Conservation (phyloP, 1,140 invertebrate species). For the Caerostris darwini region DNA sequence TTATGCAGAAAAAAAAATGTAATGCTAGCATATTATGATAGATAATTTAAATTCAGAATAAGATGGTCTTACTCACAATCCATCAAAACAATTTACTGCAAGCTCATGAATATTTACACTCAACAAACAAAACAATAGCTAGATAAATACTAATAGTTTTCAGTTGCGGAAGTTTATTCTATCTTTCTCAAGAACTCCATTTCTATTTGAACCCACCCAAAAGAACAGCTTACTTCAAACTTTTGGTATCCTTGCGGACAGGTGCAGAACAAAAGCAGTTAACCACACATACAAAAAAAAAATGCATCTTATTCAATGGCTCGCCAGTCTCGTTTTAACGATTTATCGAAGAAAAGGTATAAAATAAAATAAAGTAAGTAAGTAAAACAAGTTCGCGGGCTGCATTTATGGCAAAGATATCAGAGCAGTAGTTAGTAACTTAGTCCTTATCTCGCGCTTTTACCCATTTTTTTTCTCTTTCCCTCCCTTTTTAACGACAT, state of each 20-base stretch:
- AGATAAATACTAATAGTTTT: too few relatives aligned
- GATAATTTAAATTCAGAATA: too few relatives aligned
- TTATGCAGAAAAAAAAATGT: too few relatives aligned
- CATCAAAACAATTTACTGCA: too few relatives aligned
- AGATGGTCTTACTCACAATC: too few relatives aligned
- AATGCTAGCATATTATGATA: too few relatives aligned
- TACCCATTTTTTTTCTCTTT: neutral
- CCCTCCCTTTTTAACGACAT: constrained; percentile 62
- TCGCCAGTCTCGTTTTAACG: constrained; percentile 33
- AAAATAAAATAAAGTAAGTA: constrained; percentile 27
- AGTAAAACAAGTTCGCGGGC: neutral
- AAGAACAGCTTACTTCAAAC: neutral
- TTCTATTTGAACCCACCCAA: neutral
- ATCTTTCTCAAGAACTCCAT: neutral
- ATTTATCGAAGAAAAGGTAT: constrained; percentile 55
- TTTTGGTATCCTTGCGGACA: constrained; percentile 24
- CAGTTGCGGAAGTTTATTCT: too few relatives aligned
- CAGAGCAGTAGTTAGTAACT: constrained; percentile 56
- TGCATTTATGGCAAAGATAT: constrained; percentile 32
- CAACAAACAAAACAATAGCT: too few relatives aligned
- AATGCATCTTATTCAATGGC: constrained; percentile 26
- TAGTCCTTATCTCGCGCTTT: constrained; percentile 31
- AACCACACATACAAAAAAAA: neutral
- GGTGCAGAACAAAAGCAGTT: constrained; percentile 46
- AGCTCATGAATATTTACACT: too few relatives aligned